These are phyloP conservation scores for Hoplostethus atlanticus DNA, from an alignment of 2,797 vertebrate genomes.

Conservation along the genomic window DNA sequence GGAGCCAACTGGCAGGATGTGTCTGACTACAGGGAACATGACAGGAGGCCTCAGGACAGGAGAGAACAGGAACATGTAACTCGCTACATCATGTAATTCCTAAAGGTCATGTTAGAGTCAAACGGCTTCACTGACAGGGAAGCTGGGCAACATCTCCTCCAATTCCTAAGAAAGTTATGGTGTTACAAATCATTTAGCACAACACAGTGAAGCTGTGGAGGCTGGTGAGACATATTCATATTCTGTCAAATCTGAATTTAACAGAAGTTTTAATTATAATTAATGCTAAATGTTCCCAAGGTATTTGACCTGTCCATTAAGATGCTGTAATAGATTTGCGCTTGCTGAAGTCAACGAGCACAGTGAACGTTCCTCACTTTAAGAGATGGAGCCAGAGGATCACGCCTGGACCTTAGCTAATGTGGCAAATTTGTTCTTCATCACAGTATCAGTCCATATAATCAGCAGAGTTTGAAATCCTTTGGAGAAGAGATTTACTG, in stretches of 20 bases:
- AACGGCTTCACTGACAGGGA: background rate
- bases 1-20: background rate
- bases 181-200: background rate
- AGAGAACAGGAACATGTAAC: constrained; percentile 45
- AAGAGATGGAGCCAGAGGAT: constrained; percentile 15
- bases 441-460: no score
- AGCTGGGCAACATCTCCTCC: constrained; percentile 9
- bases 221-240: no score
- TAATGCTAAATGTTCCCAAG: no score
- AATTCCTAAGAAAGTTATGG: background rate
- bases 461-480: no score
- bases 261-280: no score
- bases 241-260: no score
- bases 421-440: no score
- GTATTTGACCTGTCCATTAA: no score
- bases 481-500: no score
- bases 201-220: background rate
- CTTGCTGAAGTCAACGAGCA: no score
- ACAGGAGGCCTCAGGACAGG: constrained; percentile 14
- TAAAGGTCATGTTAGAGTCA: constrained; percentile 62
- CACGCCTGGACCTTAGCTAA: constrained; percentile 10
- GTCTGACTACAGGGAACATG: constrained; percentile 27
- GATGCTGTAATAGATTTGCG: no score
- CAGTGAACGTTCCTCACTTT: constrained; percentile 18
- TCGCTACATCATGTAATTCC: constrained; percentile 53